Conservation (phyloP, 2,113 vertebrate genomes). For the Apistogramma diplotaenia region DNA sequence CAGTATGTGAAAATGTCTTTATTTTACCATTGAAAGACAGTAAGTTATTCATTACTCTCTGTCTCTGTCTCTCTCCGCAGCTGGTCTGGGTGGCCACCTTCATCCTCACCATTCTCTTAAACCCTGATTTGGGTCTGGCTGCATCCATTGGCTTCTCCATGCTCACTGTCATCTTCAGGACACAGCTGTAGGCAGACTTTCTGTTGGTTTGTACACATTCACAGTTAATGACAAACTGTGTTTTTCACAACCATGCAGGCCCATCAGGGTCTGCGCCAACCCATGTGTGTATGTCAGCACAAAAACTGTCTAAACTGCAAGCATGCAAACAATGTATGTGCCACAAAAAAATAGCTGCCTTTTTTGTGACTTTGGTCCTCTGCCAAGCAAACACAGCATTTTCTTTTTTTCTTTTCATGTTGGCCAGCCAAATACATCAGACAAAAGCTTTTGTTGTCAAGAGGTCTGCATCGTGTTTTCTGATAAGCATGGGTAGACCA, state of each 20-base stretch:
- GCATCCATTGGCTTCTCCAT: conserved; percentile 84
- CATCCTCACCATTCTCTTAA: conserved; percentile 83
- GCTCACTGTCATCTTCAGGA: conserved; percentile 88
- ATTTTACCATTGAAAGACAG: not conserved
- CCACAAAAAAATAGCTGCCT: not conserved
- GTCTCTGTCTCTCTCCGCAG: conserved; percentile 52
- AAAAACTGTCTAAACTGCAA: not conserved
- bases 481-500: not conserved
- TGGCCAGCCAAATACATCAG: not conserved
- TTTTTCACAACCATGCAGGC: not conserved
- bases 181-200: conserved; percentile 82
- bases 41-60: not conserved
- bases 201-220: not conserved
- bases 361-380: not conserved
- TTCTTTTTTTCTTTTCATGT: not conserved
- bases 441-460: not conserved
- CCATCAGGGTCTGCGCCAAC: not conserved
- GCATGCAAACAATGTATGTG: accelerated
- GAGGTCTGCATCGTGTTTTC: not conserved
- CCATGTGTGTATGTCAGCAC: not conserved
- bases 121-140: conserved; percentile 86
- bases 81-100: conserved; percentile 89
- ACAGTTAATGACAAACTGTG: not conserved
- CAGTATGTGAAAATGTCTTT: not conserved
- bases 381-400: not conserved